phyloP scores from a whole-genome alignment of 2,797 vertebrate species.

The Paguma larvata region DNA sequence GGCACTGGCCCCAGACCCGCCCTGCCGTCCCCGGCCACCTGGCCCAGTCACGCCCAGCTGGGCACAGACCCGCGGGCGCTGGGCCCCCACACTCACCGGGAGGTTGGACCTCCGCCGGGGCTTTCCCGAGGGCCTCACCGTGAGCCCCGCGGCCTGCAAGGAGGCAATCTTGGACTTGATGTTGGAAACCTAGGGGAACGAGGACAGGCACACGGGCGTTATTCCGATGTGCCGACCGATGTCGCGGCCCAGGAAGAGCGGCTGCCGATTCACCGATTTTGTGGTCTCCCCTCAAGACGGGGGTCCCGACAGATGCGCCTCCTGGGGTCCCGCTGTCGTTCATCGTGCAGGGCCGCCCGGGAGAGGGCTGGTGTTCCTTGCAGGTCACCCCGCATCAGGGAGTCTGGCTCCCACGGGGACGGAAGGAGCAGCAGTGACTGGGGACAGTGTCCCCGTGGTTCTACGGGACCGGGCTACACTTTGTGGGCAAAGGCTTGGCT shows the following conservation, averaged over 20 bases:
- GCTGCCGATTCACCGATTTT: accelerated
- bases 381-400: neutral
- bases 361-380: neutral
- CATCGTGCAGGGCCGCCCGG: accelerated
- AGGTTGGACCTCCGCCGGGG: conserved; percentile 89
- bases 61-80: accelerated
- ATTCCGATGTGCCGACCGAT: accelerated
- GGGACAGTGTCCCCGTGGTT: accelerated
- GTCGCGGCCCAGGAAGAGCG: accelerated
- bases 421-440: neutral
- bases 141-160: conserved; percentile 90
- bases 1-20: no score
- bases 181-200: conserved; percentile 92
- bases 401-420: neutral
- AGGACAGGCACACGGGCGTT: neutral
- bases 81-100: conserved; percentile 81
- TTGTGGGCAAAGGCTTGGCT: neutral
- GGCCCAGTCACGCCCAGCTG: accelerated
- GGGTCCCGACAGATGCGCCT: accelerated
- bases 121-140: conserved; percentile 85
- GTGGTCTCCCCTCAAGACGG: no score
- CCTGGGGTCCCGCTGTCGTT: no score
- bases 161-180: conserved; percentile 95
- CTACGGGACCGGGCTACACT: neutral
- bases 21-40: accelerated